These are phyloP conservation scores for Hippocampus abdominalis DNA, from an alignment of 2,113 vertebrate genomes.

Conservation along the genomic window DNA sequence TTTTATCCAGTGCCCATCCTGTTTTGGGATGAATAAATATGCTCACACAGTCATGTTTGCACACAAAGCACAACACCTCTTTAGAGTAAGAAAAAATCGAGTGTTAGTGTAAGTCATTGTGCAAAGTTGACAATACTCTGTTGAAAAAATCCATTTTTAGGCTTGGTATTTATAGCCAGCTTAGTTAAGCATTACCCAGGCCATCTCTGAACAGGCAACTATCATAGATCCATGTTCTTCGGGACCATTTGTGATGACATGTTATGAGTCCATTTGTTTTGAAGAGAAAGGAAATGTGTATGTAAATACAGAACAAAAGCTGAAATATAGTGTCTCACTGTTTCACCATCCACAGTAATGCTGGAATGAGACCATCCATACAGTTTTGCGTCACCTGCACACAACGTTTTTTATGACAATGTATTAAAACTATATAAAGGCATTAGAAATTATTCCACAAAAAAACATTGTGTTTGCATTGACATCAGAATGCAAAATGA, in stretches of 20 bases:
- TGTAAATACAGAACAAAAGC: constrained; percentile 46
- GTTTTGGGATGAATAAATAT: constrained; percentile 12
- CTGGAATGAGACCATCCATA: constrained; percentile 36
- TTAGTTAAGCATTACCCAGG: constrained; percentile 42
- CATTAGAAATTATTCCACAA: constrained; percentile 33
- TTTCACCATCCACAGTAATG: constrained; percentile 48
- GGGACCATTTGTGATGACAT: constrained; percentile 55
- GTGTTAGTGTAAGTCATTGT: constrained; percentile 22
- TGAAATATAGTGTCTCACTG: constrained; percentile 37
- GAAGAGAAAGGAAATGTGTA: constrained; percentile 62
- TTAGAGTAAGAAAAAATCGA: constrained; percentile 26
- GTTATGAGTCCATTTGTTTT: constrained; percentile 32
- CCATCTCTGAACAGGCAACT: constrained; percentile 25
- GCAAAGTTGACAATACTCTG: constrained; percentile 36
- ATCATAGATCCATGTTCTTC: constrained; percentile 34
- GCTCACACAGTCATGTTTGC: constrained; percentile 26
- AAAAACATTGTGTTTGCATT: constrained; percentile 26
- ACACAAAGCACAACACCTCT: constrained; percentile 32
- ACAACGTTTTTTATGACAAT: constrained; percentile 3
- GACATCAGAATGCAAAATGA: constrained; percentile 20
- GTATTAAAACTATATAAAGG: not conserved
- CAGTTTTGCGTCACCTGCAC: constrained; percentile 26
- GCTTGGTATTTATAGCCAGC: constrained; percentile 40
- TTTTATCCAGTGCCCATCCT: not conserved
- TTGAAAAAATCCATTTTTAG: constrained; percentile 28